These are phyloP conservation scores for Zapornia atra DNA, from an alignment of 2,113 vertebrate genomes.

Conservation along the genomic window DNA sequence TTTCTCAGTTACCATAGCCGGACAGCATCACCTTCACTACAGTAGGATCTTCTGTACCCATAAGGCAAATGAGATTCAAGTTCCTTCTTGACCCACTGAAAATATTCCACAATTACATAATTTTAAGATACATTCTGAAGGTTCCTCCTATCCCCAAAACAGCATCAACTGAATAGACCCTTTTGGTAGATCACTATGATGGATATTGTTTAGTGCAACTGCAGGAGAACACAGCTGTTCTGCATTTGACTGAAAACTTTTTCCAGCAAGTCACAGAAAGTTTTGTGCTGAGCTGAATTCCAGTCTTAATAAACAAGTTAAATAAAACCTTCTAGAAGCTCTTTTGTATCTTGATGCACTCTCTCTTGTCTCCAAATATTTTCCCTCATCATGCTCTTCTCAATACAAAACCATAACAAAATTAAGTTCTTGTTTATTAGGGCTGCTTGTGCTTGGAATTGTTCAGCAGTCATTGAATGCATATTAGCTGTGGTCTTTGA, in stretches of 20 bases:
- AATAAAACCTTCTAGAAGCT: slow-evolving; percentile 40
- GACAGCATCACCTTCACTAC: background rate
- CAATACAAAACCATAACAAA: slow-evolving; percentile 11
- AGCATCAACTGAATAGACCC: background rate
- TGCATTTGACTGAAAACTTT: slow-evolving; percentile 50
- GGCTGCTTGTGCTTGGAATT: background rate
- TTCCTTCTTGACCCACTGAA: background rate
- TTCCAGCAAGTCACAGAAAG: slow-evolving; percentile 55
- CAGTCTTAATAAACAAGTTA: slow-evolving; percentile 60
- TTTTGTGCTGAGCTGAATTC: slow-evolving; percentile 46
- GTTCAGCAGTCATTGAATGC: background rate
- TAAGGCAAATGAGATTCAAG: background rate
- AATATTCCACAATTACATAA: background rate
- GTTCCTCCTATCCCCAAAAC: background rate
- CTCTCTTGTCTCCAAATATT: slow-evolving; percentile 23
- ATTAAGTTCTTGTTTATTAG: background rate
- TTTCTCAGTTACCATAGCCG: background rate
- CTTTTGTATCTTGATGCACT: background rate
- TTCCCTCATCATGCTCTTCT: background rate
- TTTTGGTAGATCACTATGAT: background rate
- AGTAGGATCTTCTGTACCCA: background rate
- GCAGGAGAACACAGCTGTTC: slow-evolving; percentile 50
- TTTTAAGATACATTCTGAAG: background rate
- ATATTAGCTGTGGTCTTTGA: background rate
- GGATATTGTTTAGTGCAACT: slow-evolving; percentile 2